These are phyloP conservation scores for Bombus sibiricus DNA, from an alignment of 1,140 invertebrate species.

Conservation along the genomic window DNA sequence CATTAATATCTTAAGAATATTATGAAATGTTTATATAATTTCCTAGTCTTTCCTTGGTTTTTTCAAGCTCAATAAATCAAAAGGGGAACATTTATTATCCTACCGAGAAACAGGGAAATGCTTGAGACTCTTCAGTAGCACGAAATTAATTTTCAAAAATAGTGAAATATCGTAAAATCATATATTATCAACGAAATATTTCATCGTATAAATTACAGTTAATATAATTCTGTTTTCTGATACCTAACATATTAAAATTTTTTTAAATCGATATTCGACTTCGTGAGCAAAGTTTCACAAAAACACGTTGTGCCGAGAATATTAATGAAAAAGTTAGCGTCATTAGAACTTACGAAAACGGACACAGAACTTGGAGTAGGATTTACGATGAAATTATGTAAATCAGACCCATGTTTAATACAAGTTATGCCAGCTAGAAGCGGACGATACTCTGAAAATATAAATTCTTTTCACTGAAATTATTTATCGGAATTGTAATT, in stretches of 20 bases:
- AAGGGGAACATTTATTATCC: too few relatives aligned
- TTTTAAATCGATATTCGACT: background rate
- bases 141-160: background rate
- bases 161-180: background rate
- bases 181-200: background rate
- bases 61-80: too few relatives aligned
- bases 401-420: background rate
- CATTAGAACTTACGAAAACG: background rate
- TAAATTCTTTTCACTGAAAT: slow-evolving; percentile 16
- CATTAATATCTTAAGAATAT: too few relatives aligned
- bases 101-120: background rate
- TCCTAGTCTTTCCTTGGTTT: too few relatives aligned
- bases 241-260: background rate
- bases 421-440: slow-evolving; percentile 4
- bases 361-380: background rate
- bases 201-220: background rate
- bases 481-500: slow-evolving; percentile 12
- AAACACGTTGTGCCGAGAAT: background rate
- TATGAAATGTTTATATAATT: too few relatives aligned
- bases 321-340: background rate
- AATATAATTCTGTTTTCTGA: background rate
- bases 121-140: background rate
- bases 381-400: slow-evolving; percentile 32
- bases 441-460: background rate
- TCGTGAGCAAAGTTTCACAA: background rate